Base-by-base conservation (phyloP, 2,797 vertebrate species). In the Sebastes iracundus region DNA sequence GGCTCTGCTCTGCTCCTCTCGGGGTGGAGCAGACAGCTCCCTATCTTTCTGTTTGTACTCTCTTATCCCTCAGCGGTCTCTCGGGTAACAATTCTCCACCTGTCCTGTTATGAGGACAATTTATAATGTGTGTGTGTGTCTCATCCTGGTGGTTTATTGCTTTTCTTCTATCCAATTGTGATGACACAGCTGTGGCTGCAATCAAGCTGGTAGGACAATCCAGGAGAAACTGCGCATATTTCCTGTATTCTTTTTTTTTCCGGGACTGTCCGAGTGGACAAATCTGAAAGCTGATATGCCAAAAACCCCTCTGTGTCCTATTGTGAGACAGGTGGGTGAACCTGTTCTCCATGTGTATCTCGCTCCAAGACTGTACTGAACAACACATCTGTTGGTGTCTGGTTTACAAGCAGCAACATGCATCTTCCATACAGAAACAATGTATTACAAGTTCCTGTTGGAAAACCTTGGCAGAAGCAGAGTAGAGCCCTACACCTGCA, bases 11-110 rank as follows among this genome's bases (percentile, higher is more conserved):
- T 74, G 71, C 80, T 83, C 32, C 82, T 88, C 79, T 84, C 64
- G 73, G 87, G 86, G 88, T 86, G 84, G 85, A 84, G 79, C 76
- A 88, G 72, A 84, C 81, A 85, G 73, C 79, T 80, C 75, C 56
- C 62, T 82, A 55, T 84, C 71, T 78, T 71, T 82, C 67, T 75
- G 61, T 73, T 71, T 69, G 25, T 78, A 33, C 78, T 81, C 30
- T 79, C 61, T 60, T 55, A 66, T 81, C 33, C 75, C 67, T 66
- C 72, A 22, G 27, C 20, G 20, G 55, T 77, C 61, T 83, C 63
- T 81, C 1, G 11, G 52, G 63, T 28, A 75, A 64, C 63, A 83
- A 60, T 64, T 77, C 55, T 72, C 60, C 74, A 81, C 72, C 13
- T 87, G 71, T 70, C 35, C 32, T 77, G 13, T 11, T 71, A 20